Percentiles rank a stretch among this genome's conserved stretches.
Conservation (phyloP, 2,888 invertebrate species). For the Eupithecia vulgata region DNA sequence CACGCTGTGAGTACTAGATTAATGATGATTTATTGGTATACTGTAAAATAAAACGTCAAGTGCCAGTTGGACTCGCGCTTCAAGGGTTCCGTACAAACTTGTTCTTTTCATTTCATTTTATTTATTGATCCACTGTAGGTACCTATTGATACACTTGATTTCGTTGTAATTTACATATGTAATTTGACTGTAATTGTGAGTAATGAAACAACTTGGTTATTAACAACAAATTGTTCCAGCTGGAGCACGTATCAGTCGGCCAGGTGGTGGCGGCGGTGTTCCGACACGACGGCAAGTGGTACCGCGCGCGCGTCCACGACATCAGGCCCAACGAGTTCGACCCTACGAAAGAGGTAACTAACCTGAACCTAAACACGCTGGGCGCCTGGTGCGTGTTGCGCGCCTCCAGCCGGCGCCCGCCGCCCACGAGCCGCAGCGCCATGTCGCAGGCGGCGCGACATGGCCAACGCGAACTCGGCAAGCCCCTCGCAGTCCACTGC, state of each 20-base stretch:
- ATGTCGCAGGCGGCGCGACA: constrained; percentile 93
- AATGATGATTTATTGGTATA: too few relatives aligned
- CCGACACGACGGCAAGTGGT: constrained; percentile 93
- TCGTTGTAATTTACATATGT: too few relatives aligned
- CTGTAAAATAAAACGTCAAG: too few relatives aligned
- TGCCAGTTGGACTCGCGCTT: too few relatives aligned
- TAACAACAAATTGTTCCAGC: too few relatives aligned
- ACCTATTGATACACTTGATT: too few relatives aligned
- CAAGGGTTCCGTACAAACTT: too few relatives aligned
- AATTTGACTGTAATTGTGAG: too few relatives aligned
- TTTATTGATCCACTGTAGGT: too few relatives aligned
- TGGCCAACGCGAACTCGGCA: constrained; percentile 83
- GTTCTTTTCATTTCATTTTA: too few relatives aligned
- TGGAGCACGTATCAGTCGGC: constrained; percentile 85
- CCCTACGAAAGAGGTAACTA: constrained; percentile 77
- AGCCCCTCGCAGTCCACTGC: constrained; percentile 88
- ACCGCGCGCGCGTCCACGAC: constrained; percentile 87
- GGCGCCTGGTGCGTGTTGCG: constrained; percentile 95
- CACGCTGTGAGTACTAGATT: constrained; percentile 71
- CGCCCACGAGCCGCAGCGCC: constrained; percentile 89
- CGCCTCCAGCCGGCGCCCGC: constrained; percentile 92
- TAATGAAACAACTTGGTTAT: too few relatives aligned
- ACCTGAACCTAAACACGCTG: too few relatives aligned
- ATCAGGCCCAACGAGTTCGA: constrained; percentile 86
- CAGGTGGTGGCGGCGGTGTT: constrained; percentile 94